Evolutionary conservation across 2,888 invertebrate species (phyloP).

Genomic region (Plutella xylostella): DNA sequence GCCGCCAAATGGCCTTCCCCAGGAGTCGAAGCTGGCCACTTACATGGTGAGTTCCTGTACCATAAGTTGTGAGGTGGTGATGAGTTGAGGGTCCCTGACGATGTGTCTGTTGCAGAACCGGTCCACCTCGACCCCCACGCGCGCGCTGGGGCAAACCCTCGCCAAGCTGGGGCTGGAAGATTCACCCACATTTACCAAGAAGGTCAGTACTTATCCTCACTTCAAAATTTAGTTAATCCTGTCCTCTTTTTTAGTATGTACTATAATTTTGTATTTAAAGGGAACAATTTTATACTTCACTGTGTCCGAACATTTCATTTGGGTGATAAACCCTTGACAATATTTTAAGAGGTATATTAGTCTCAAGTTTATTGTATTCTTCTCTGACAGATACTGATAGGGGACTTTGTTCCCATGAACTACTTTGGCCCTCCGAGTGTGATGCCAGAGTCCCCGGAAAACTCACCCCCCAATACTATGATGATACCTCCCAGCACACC

Average conservation of each 20-base stretch:
- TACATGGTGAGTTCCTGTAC: conserved; percentile 71
- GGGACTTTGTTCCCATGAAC: conserved; percentile 51
- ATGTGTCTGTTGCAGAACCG: conserved; percentile 34
- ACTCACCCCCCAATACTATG: conserved; percentile 36
- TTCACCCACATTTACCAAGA: conserved; percentile 40
- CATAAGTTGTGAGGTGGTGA: no score
- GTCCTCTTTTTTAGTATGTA: no score
- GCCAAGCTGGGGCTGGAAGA: conserved; percentile 44
- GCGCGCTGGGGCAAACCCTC: conserved; percentile 39
- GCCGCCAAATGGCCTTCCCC: conserved; percentile 79
- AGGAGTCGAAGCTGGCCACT: conserved; percentile 87
- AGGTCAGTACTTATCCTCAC: conserved; percentile 32
- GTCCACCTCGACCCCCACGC: conserved; percentile 38
- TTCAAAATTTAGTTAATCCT: no score
- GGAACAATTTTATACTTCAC: no score
- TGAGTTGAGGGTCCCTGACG: neutral
- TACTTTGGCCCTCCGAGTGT: conserved; percentile 37
- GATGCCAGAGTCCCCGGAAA: conserved; percentile 45
- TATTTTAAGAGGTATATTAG: no score
- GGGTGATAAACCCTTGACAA: no score
- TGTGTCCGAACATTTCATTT: no score
- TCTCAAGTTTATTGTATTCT: neutral
- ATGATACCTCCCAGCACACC: conserved; percentile 27
- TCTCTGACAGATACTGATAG: conserved; percentile 33
- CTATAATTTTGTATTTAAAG: no score